A percentile compares a stretch with the other conserved stretches of the same genome.
These are phyloP conservation scores for Tragelaphus scriptus DNA, from an alignment of 2,113 vertebrate species.

Conservation along the genomic window DNA sequence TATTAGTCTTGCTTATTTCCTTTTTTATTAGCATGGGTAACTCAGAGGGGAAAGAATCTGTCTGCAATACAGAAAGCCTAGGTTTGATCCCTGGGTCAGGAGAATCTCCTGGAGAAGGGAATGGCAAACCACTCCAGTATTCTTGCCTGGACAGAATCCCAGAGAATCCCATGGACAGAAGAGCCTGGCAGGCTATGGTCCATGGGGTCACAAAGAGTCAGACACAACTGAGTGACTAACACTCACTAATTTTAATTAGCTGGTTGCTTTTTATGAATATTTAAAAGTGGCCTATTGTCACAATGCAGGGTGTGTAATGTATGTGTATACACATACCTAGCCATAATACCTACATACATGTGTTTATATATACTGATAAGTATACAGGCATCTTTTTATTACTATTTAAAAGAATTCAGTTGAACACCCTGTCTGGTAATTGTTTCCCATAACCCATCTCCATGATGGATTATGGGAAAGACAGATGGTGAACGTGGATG, in stretches of 20 bases:
- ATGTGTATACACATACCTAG: background rate
- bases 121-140: background rate
- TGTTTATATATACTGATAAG: background rate
- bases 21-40: background rate
- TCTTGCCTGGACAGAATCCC: background rate
- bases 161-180: background rate
- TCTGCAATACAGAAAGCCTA: background rate
- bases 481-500: background rate
- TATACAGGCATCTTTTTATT: background rate
- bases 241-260: background rate
- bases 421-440: background rate
- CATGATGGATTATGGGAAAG: background rate
- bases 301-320: background rate
- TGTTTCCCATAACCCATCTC: too few species aligned
- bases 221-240: background rate
- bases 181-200: background rate
- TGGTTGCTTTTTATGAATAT: background rate
- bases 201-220: background rate
- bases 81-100: background rate
- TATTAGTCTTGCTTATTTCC: background rate
- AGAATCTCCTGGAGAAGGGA: background rate
- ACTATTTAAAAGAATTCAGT: background rate
- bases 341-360: too few species aligned
- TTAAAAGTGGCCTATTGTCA: background rate
- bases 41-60: background rate